These are phyloP conservation scores for Meiosimyza platycephala DNA, from an alignment of 2,888 invertebrate genomes.

Conservation along the genomic window DNA sequence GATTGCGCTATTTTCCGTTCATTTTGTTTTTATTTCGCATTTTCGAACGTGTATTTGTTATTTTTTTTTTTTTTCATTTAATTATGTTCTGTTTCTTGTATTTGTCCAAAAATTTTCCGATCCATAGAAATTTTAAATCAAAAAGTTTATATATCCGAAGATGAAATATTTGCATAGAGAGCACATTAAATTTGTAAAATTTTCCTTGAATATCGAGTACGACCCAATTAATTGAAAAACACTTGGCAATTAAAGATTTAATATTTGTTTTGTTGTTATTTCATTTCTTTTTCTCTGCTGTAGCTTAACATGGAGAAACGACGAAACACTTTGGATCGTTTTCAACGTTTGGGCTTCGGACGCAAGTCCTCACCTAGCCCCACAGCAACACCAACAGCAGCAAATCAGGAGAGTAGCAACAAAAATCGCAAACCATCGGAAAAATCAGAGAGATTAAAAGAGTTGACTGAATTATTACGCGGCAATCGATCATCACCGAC, in stretches of 20 bases:
- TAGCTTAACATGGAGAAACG: conserved; percentile 64
- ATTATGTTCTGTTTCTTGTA: conserved; percentile 9
- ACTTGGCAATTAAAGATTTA: too few relatives aligned
- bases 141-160: conserved; percentile 24
- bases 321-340: conserved; percentile 82
- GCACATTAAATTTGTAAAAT: conserved; percentile 16
- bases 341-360: conserved; percentile 82
- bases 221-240: conserved; percentile 14
- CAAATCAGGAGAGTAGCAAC: conserved; percentile 35
- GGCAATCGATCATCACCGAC: conserved; percentile 69
- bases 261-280: not conserved
- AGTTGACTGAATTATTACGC: conserved; percentile 83
- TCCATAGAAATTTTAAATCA: not conserved
- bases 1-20: conserved; percentile 40
- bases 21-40: conserved; percentile 28
- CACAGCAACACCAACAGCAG: conserved; percentile 18
- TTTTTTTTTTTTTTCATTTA: not conserved
- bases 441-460: conserved; percentile 78
- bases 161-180: conserved; percentile 25
- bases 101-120: conserved; percentile 13
- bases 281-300: not conserved
- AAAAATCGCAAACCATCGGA: conserved; percentile 68
- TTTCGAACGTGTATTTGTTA: conserved; percentile 13
- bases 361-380: conserved; percentile 59
- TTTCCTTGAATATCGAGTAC: conserved; percentile 8